A percentile compares a stretch with the other conserved stretches of the same genome.
Conservation (phyloP, 2,888 invertebrate genomes). For the Chorisops tibialis region DNA sequence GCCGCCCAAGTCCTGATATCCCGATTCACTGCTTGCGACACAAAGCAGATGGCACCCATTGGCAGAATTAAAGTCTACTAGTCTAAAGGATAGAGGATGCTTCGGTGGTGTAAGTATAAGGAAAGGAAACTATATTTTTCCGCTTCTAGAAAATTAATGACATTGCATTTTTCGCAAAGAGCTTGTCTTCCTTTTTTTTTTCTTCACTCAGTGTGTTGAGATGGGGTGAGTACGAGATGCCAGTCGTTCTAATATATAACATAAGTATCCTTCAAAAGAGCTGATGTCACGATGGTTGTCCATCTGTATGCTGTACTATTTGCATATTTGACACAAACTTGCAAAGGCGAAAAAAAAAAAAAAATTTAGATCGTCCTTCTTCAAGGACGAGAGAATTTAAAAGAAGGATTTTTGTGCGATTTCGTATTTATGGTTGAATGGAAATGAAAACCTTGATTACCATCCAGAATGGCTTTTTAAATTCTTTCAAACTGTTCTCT, state of each 20-base stretch:
- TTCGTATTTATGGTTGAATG: conserved; percentile 12
- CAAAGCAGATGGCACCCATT: conserved; percentile 19
- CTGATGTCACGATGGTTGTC: no score
- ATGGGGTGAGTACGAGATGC: no score
- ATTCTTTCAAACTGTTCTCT: conserved; percentile 7
- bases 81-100: no score
- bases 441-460: conserved; percentile 14
- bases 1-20: no score
- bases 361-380: not conserved
- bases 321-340: not conserved
- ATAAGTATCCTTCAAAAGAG: no score
- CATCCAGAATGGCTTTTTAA: conserved; percentile 20
- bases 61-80: conserved; percentile 18
- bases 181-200: no score
- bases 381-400: not conserved
- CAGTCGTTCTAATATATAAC: no score
- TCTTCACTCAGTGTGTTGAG: no score
- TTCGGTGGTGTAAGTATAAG: no score
- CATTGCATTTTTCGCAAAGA: conserved; percentile 4
- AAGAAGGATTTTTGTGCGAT: not conserved
- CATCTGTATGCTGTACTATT: not conserved
- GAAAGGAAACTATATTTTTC: conserved; percentile 17
- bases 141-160: conserved; percentile 1
- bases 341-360: not conserved
- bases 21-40: not conserved